Evolutionary conservation across 2,888 invertebrate species (phyloP).

Genomic region (Minunthozetes semirufus): DNA sequence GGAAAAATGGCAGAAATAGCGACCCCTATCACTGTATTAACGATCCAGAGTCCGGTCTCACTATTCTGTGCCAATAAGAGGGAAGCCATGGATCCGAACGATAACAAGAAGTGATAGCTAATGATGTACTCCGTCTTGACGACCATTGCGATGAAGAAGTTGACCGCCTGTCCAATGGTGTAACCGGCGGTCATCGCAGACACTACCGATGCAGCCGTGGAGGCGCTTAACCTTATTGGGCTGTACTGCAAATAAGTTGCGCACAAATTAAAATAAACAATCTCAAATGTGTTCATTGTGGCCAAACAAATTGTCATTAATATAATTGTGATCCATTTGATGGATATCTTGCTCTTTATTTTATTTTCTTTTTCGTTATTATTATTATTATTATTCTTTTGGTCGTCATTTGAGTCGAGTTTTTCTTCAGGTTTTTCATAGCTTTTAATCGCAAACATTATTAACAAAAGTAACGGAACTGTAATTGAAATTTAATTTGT

Average conservation of each 20-base stretch:
- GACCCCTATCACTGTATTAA: not conserved
- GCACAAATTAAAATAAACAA: not conserved
- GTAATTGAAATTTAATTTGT: not conserved
- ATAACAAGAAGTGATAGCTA: not conserved
- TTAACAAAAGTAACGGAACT: not conserved
- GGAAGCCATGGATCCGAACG: not conserved
- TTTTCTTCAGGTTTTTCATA: not conserved
- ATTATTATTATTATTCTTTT: not conserved
- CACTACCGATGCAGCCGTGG: not conserved
- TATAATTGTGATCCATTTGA: not conserved
- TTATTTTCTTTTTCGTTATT: no score
- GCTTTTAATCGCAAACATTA: not conserved
- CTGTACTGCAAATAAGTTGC: not conserved
- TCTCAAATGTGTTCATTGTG: not conserved
- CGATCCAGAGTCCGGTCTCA: not conserved
- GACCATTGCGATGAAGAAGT: not conserved
- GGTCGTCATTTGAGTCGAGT: not conserved
- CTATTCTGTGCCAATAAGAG: not conserved
- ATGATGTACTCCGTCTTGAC: not conserved
- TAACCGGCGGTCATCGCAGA: not conserved
- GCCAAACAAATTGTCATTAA: not conserved
- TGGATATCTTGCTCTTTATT: not conserved
- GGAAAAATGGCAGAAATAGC: not conserved
- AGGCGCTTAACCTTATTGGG: not conserved
- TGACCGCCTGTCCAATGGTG: not conserved